phyloP scores from a whole-genome alignment of 1,140 invertebrate genomes.

The Zophobas atratus region DNA sequence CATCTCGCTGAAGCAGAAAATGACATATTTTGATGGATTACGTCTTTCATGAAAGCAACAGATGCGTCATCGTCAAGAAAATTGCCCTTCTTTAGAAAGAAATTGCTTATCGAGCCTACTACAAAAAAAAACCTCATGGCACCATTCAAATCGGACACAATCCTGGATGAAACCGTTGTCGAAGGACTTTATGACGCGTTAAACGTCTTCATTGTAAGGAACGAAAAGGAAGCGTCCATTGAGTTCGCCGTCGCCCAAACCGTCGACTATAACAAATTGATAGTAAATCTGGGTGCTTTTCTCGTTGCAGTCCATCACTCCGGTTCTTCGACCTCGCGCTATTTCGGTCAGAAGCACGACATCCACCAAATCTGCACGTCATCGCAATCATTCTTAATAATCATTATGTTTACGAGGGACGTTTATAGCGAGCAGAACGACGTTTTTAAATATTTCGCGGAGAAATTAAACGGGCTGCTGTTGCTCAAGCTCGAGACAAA shows the following conservation, averaged over 20 bases:
- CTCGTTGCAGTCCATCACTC: conserved; percentile 22
- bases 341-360: conserved; percentile 17
- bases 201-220: conserved; percentile 43
- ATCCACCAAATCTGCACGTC: conserved; percentile 34
- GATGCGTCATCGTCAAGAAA: conserved; percentile 33
- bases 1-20: conserved; percentile 33
- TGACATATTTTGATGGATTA: conserved; percentile 41
- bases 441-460: too few species aligned
- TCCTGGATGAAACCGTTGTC: conserved; percentile 31
- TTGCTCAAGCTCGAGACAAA: too few species aligned
- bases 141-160: conserved; percentile 37
- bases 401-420: neutral
- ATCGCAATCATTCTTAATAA: conserved; percentile 5
- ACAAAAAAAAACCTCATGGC: conserved; percentile 15
- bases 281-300: conserved; percentile 36
- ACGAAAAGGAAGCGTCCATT: conserved; percentile 34
- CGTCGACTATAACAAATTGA: conserved; percentile 39
- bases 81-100: conserved; percentile 17
- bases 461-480: too few species aligned
- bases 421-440: too few species aligned
- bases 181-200: conserved; percentile 40
- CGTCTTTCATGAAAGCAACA: conserved; percentile 40
- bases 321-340: conserved; percentile 24
- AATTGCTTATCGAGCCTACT: conserved; percentile 23
- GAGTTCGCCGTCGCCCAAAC: conserved; percentile 19